Evolutionary conservation across 2,888 invertebrate genomes (phyloP), one percentile per base, ranked within the genome.

Genomic region (Toxonevra muliebris): DNA sequence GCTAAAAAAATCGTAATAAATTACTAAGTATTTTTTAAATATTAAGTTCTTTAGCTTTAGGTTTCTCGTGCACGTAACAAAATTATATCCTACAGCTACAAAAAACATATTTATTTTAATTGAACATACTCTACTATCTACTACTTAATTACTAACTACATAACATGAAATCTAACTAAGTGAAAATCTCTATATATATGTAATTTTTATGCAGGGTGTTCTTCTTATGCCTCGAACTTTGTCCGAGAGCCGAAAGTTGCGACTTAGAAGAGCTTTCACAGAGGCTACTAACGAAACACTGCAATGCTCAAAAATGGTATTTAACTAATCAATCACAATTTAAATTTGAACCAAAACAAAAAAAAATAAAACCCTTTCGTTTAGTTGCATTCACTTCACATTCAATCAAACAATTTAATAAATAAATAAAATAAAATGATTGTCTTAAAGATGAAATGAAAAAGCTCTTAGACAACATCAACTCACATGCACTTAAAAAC

Each of bases 161-260:
- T 30, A n/a, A n/a, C n/a, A 30, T 30, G 30, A n/a, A n/a, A n/a
- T n/a, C n/a, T n/a, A n/a, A n/a, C n/a, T 30, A 30, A 30, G 30
- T 30, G 30, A 30, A 30, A 30, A 43, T 15, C 30, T 61, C 30
- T 15, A 63, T 17, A 5, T 63, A 45, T 20, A 53, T 42, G 17
- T 53, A 64, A 71, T 75, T 76, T 72, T 73, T 72, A 76, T 75
- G 62, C 91, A 93, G 91, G 93, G 93, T 85, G 91, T 93, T 87
- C 92, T 94, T 87, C 93, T 94, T 88, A 93, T 93, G 88, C 93
- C 94, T 84, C 92, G 93, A 88, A 93, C 93, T 86, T 90, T 94
- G 90, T 92, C 94, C 88, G 93, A 94, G 89, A 91, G 91, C 84
- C 92, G 94, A 84, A 90, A 94, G 82, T 90, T 92, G 85, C 90